Evolutionary conservation across 2,888 invertebrate species (phyloP).

Genomic region (Rhamnusium bicolor): DNA sequence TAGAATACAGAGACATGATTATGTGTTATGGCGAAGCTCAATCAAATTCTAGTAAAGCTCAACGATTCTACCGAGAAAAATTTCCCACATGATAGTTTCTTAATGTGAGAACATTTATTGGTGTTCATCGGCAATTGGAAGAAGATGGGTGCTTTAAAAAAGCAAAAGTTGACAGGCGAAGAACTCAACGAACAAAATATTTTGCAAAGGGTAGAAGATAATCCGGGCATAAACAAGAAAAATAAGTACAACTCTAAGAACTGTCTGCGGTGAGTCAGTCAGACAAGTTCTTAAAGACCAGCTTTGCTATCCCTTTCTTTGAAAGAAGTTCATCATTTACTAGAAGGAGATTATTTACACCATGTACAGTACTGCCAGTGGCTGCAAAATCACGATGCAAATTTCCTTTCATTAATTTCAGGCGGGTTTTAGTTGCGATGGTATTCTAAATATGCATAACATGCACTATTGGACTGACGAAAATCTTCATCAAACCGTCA

Average conservation of each 20-base stretch:
- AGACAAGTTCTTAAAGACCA: constrained; percentile 1
- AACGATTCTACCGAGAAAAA: not conserved
- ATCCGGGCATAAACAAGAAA: not conserved
- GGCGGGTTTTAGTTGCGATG: no score
- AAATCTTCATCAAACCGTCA: no score
- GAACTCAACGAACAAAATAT: not conserved
- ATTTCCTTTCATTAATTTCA: not conserved
- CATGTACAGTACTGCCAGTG: not conserved
- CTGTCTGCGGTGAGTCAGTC: not conserved
- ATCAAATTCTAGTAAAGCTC: not conserved
- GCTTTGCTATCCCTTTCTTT: not conserved
- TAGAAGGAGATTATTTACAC: not conserved
- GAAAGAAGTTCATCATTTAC: not conserved
- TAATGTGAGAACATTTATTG: constrained; percentile 6
- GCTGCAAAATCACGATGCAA: not conserved
- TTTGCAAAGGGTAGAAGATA: not conserved
- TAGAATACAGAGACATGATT: constrained; percentile 2
- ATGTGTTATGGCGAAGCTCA: not conserved
- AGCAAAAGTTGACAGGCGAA: not conserved
- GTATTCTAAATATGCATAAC: no score
- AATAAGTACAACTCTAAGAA: not conserved
- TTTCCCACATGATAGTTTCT: not conserved
- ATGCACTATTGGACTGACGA: no score
- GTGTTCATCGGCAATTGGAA: not conserved
- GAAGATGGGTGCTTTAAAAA: constrained; percentile 2